phyloP scores from a whole-genome alignment of 2,797 vertebrate genomes.

The Sebastes taczanowskii region DNA sequence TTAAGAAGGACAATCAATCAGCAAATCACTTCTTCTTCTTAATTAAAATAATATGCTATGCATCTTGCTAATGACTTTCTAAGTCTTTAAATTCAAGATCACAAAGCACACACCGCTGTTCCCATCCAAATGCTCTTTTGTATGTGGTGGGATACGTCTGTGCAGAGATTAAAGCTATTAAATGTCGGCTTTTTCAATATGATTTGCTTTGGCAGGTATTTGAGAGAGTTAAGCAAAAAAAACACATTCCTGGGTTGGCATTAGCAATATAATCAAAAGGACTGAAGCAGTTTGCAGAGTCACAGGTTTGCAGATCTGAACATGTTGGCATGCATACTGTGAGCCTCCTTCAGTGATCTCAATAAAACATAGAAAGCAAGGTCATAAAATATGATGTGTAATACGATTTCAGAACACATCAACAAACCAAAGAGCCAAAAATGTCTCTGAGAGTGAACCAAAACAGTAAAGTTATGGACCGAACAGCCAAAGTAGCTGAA shows the following conservation, averaged over 20 bases:
- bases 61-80: background rate
- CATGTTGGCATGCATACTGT: slow-evolving; percentile 30
- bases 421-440: background rate
- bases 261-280: slow-evolving; percentile 26
- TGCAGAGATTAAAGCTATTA: slow-evolving; percentile 42
- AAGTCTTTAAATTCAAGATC: background rate
- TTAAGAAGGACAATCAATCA: background rate
- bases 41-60: background rate
- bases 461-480: background rate
- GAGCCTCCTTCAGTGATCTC: background rate
- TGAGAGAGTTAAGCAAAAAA: slow-evolving; percentile 39
- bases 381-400: background rate
- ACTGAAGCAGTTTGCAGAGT: slow-evolving; percentile 36
- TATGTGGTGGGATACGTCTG: slow-evolving; percentile 18
- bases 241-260: slow-evolving; percentile 55
- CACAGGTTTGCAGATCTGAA: slow-evolving; percentile 52
- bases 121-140: background rate
- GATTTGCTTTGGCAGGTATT: slow-evolving; percentile 59
- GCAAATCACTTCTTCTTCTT: background rate
- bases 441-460: background rate
- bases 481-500: background rate
- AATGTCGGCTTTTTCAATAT: slow-evolving; percentile 37
- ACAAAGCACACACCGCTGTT: background rate
- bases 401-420: background rate
- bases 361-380: background rate